A percentile compares a stretch with the other conserved stretches of the same genome.
phyloP scores from a whole-genome alignment of 2,797 vertebrate species.

The Eospalax fontanierii region DNA sequence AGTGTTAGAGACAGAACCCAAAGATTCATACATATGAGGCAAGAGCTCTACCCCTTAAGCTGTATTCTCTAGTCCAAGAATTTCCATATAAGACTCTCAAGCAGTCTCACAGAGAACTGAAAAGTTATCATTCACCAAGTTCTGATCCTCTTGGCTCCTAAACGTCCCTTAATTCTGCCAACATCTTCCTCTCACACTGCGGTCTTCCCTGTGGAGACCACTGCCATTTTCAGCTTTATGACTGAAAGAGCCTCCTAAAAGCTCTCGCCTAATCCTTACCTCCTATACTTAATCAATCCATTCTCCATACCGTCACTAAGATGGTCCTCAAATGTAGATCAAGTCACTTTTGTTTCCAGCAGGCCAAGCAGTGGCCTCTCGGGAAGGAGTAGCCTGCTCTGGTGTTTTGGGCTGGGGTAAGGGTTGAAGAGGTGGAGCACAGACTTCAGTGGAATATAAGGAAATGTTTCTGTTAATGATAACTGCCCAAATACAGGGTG shows the following conservation, averaged over 20 bases:
- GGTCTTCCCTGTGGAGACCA: neutral
- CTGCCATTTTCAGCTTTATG: neutral
- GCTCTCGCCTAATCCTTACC: neutral
- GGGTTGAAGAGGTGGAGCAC: neutral
- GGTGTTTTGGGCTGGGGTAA: neutral
- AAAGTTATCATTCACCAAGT: neutral
- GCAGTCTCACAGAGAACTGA: conserved; percentile 8
- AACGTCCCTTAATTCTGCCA: neutral
- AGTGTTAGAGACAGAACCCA: neutral
- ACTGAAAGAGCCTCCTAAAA: neutral
- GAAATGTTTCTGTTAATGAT: neutral
- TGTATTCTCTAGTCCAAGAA: neutral
- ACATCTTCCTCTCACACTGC: neutral
- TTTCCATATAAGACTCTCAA: neutral
- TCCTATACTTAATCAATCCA: neutral
- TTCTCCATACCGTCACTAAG: neutral
- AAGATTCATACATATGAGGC: neutral
- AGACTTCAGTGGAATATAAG: conserved; percentile 14
- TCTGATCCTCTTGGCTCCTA: conserved; percentile 6
- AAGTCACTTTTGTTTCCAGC: neutral
- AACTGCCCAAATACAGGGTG: neutral
- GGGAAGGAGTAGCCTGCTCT: neutral
- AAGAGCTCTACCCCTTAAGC: neutral
- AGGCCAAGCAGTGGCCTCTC: neutral
- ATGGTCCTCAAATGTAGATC: neutral